A percentile compares a stretch with the other conserved stretches of the same genome.
Conservation (phyloP, 1,140 invertebrate species). For the Drosophila lowei region DNA sequence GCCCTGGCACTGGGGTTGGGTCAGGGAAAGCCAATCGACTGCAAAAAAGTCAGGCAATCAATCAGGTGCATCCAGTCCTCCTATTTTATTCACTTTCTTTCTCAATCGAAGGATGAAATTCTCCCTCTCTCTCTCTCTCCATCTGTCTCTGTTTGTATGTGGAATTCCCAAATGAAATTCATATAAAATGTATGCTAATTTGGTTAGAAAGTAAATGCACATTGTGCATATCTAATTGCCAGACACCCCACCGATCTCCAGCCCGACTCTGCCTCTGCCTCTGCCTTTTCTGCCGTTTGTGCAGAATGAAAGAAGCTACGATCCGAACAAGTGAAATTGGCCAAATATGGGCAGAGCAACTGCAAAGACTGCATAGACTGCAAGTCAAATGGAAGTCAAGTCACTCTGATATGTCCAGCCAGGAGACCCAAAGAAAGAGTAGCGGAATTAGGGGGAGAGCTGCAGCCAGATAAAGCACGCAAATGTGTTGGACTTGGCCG, state of each 20-base stretch:
- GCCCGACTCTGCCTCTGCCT: no score
- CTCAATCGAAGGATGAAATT: constrained; percentile 36
- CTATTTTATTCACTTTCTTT: constrained; percentile 39
- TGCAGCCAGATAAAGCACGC: constrained; percentile 57
- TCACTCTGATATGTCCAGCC: constrained; percentile 65
- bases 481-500: constrained; percentile 67
- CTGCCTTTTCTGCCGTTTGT: no score
- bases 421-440: constrained; percentile 17
- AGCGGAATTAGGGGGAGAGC: constrained; percentile 5
- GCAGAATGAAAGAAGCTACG: constrained; percentile 34
- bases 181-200: constrained; percentile 45
- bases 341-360: constrained; percentile 69
- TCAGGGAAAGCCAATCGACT: constrained; percentile 37
- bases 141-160: not conserved
- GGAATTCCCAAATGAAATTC: constrained; percentile 3
- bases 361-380: constrained; percentile 42
- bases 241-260: constrained; percentile 11
- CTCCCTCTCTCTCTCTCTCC: no score
- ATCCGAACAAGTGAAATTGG: constrained; percentile 71
- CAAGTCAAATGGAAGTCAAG: constrained; percentile 52
- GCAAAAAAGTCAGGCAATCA: constrained; percentile 25
- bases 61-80: constrained; percentile 22
- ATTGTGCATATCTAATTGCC: constrained; percentile 51
- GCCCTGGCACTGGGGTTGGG: constrained; percentile 21
- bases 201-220: constrained; percentile 53